These are phyloP conservation scores for Meiosimyza decipiens DNA, from an alignment of 2,888 invertebrate genomes.

Conservation along the genomic window DNA sequence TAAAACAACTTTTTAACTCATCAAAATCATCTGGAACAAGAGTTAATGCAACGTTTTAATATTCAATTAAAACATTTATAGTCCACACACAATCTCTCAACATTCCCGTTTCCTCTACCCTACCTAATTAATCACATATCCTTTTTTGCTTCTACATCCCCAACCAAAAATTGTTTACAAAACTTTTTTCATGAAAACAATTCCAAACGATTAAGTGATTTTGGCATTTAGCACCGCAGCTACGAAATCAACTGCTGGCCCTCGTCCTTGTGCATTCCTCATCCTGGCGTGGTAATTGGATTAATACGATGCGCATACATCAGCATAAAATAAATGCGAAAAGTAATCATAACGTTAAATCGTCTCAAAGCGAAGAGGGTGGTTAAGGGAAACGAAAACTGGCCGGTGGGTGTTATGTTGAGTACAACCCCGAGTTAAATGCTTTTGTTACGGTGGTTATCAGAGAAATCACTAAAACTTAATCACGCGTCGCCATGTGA, in stretches of 20 bases:
- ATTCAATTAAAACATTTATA: too few relatives aligned
- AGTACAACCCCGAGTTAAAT: slow-evolving; percentile 44
- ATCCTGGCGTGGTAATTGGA: slow-evolving; percentile 60
- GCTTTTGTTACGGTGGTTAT: slow-evolving; percentile 48
- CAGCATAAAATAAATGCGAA: slow-evolving; percentile 41
- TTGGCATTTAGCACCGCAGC: slow-evolving; percentile 31
- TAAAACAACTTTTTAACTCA: too few relatives aligned
- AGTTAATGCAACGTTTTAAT: too few relatives aligned
- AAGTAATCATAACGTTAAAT: slow-evolving; percentile 26
- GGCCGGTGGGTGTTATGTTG: background rate
- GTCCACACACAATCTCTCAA: too few relatives aligned
- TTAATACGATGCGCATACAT: slow-evolving; percentile 58
- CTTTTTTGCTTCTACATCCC: background rate
- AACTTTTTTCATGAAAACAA: slow-evolving; percentile 40
- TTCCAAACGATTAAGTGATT: slow-evolving; percentile 62
- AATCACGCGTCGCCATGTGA: slow-evolving; percentile 46
- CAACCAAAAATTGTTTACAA: slow-evolving; percentile 11
- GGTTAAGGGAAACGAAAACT: background rate
- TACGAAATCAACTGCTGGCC: background rate
- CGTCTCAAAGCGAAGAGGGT: slow-evolving; percentile 20
- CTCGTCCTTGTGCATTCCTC: slow-evolving; percentile 46
- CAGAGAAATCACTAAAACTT: slow-evolving; percentile 45
- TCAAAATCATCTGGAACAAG: too few relatives aligned
- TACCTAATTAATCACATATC: background rate
- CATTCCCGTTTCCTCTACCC: slow-evolving; percentile 25